Conservation (phyloP, 2,797 vertebrate species). For the Sebastes paucispinis region DNA sequence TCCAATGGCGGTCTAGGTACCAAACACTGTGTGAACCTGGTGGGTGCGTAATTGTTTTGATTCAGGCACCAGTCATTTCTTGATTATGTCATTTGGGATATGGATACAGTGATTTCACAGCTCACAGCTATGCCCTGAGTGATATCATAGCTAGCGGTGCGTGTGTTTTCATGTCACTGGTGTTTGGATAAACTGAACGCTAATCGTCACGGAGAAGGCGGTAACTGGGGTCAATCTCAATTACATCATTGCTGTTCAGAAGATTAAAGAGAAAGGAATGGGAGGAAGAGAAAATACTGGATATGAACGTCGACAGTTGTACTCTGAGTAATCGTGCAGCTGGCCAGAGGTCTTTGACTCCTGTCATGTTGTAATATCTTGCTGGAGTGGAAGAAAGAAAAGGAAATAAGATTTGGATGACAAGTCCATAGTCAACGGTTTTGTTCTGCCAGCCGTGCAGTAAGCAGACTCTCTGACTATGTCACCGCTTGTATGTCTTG, state of each 20-base stretch:
- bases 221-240: constrained; percentile 26
- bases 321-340: constrained; percentile 32
- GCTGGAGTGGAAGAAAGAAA: constrained; percentile 17
- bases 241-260: constrained; percentile 24
- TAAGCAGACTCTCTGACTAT: background rate
- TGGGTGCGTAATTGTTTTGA: constrained; percentile 36
- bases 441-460: constrained; percentile 25
- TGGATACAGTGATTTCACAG: constrained; percentile 17
- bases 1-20: constrained; percentile 1
- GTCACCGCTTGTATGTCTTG: background rate
- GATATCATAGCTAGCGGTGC: constrained; percentile 20
- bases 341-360: constrained; percentile 36
- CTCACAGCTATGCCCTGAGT: constrained; percentile 10
- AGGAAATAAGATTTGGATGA: constrained; percentile 31
- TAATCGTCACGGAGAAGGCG: constrained; percentile 22
- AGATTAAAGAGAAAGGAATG: constrained; percentile 20
- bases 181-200: constrained; percentile 23
- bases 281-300: constrained; percentile 21
- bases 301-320: constrained; percentile 37
- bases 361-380: constrained; percentile 39
- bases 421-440: constrained; percentile 41
- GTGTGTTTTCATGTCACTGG: constrained; percentile 17
- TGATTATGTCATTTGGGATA: constrained; percentile 21
- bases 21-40: constrained; percentile 5
- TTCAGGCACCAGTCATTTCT: constrained; percentile 34